Evolutionary conservation across 2,797 vertebrate genomes (phyloP).

Genomic region (Syngnathus acus): DNA sequence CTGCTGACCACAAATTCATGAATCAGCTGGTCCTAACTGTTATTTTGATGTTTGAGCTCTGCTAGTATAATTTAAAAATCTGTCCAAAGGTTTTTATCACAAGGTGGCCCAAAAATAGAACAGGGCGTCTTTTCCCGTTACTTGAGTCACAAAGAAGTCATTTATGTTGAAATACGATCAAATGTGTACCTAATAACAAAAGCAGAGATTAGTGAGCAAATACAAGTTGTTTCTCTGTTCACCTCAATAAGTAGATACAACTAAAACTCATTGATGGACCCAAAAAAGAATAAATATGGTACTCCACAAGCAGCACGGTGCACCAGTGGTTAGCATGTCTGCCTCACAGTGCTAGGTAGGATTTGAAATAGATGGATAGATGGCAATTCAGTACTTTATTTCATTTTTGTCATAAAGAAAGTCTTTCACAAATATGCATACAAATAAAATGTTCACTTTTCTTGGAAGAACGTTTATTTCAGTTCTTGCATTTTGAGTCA

Average conservation of each 20-base stretch:
- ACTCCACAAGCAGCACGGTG: not conserved
- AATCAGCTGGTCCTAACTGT: constrained; percentile 13
- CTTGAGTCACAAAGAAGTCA: constrained; percentile 19
- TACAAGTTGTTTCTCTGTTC: not conserved
- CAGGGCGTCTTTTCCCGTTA: constrained; percentile 19
- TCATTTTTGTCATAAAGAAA: not conserved
- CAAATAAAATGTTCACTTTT: not conserved
- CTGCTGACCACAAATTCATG: constrained; percentile 22
- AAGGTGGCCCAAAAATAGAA: constrained; percentile 2
- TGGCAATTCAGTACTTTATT: not conserved
- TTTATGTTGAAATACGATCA: constrained; percentile 10
- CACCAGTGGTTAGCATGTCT: not conserved
- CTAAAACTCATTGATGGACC: not conserved
- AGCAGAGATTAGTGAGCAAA: constrained; percentile 23
- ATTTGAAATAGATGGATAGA: not conserved
- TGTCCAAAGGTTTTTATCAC: constrained; percentile 21
- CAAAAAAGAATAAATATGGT: not conserved
- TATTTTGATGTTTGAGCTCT: constrained; percentile 19
- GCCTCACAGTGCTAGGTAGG: not conserved
- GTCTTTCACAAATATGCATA: not conserved
- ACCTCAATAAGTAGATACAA: not conserved
- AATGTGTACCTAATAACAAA: constrained; percentile 15
- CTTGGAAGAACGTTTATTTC: not conserved
- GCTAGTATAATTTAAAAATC: constrained; percentile 24
- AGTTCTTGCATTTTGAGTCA: not conserved